Conservation (phyloP, 2,797 vertebrate genomes). For the Leucoraja ocellata region DNA sequence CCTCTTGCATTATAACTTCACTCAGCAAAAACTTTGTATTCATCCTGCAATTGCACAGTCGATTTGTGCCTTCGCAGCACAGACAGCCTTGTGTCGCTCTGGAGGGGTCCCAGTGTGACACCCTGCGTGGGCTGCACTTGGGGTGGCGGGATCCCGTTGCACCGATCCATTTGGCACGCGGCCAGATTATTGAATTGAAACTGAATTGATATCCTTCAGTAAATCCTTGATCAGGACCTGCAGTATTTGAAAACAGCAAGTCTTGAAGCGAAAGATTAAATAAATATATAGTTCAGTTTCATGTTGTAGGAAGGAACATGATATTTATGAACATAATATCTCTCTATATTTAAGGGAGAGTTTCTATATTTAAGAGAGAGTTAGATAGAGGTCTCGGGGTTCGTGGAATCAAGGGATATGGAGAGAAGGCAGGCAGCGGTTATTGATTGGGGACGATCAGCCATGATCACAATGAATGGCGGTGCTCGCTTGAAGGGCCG, state of each 20-base stretch:
- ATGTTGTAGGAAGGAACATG: no score
- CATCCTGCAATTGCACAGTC: background rate
- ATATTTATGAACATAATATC: no score
- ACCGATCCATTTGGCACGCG: background rate
- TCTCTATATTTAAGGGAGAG: no score
- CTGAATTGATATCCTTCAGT: background rate
- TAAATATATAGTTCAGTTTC: no score
- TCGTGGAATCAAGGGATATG: no score
- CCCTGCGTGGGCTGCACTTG: background rate
- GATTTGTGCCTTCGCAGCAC: background rate
- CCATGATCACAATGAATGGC: no score
- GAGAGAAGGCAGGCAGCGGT: no score
- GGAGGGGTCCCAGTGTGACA: background rate
- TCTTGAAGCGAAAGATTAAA: no score
- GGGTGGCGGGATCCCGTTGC: background rate
- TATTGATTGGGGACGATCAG: no score
- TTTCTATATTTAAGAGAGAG: no score
- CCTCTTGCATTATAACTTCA: background rate
- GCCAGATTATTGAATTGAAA: constrained; percentile 10
- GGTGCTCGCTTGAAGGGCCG: no score
- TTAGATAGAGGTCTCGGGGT: no score
- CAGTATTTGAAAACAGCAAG: background rate
- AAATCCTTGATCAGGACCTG: background rate
- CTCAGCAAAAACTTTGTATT: background rate
- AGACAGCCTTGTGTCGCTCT: background rate